A percentile compares a stretch with the other conserved stretches of the same genome.
These are phyloP conservation scores for Upupa epops DNA, from an alignment of 2,113 vertebrate species.

Conservation along the genomic window DNA sequence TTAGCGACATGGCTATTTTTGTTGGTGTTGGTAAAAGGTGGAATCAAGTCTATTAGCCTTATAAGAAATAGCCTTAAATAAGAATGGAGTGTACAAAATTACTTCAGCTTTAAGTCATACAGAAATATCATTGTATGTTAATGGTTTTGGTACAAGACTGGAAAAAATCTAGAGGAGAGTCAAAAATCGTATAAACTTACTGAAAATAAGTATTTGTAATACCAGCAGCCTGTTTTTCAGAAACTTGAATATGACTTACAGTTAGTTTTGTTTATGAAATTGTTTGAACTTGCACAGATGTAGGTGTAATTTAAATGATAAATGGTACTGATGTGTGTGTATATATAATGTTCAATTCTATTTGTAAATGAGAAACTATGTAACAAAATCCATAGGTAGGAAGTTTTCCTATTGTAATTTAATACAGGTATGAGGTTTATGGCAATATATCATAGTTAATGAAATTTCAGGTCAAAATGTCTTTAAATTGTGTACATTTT, in stretches of 20 bases:
- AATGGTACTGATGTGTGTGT: conserved; percentile 83
- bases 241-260: conserved; percentile 83
- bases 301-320: conserved; percentile 82
- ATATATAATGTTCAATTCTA: conserved; percentile 77
- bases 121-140: conserved; percentile 19
- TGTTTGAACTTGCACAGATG: conserved; percentile 86
- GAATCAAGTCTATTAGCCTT: conserved; percentile 62
- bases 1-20: conserved; percentile 40
- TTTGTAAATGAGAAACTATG: conserved; percentile 82
- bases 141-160: conserved; percentile 6
- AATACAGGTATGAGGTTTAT: conserved; percentile 80
- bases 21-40: conserved; percentile 25
- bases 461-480: conserved; percentile 84
- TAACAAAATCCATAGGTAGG: conserved; percentile 76
- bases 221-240: conserved; percentile 81
- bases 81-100: conserved; percentile 43
- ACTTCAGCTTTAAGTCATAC: conserved; percentile 58
- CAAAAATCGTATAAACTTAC: conserved; percentile 24
- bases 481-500: conserved; percentile 96
- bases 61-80: conserved; percentile 74
- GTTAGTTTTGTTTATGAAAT: conserved; percentile 83
- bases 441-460: conserved; percentile 84
- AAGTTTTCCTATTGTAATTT: conserved; percentile 84
- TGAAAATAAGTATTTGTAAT: conserved; percentile 75
- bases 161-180: conserved; percentile 43